Conservation (phyloP, 1,140 invertebrate genomes). For the Nephotettix cincticeps region DNA sequence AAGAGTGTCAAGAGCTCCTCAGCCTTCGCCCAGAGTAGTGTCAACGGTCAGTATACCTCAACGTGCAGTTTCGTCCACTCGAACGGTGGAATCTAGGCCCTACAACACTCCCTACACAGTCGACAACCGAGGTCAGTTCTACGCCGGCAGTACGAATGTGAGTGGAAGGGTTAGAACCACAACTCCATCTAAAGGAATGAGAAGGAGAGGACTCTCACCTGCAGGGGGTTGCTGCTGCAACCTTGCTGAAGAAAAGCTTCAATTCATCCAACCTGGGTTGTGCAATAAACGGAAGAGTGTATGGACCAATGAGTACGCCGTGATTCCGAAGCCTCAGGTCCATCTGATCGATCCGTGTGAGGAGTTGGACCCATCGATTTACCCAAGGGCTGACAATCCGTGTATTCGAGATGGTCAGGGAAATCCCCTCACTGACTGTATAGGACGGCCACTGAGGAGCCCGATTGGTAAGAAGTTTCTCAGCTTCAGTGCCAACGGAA, state of each 20-base stretch:
- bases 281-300: background rate
- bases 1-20: too few relatives aligned
- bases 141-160: too few relatives aligned
- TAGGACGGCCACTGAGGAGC: background rate
- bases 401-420: constrained; percentile 3
- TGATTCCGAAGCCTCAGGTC: background rate
- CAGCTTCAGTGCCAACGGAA: background rate
- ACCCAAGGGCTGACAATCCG: constrained; percentile 1
- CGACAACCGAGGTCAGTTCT: too few relatives aligned
- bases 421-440: constrained; percentile 15
- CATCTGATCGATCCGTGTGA: constrained; percentile 3
- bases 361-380: background rate
- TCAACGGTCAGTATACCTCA: too few relatives aligned
- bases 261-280: constrained; percentile 3
- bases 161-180: too few relatives aligned
- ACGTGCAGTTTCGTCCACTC: too few relatives aligned
- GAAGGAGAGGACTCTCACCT: too few relatives aligned
- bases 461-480: constrained; percentile 2
- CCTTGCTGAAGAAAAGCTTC: background rate
- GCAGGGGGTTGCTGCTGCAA: background rate
- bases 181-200: too few relatives aligned
- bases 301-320: constrained; percentile 14
- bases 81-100: too few relatives aligned
- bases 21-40: too few relatives aligned
- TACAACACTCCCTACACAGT: too few relatives aligned